These are phyloP conservation scores for Micromys minutus DNA, from an alignment of 2,113 vertebrate genomes.

Conservation along the genomic window DNA sequence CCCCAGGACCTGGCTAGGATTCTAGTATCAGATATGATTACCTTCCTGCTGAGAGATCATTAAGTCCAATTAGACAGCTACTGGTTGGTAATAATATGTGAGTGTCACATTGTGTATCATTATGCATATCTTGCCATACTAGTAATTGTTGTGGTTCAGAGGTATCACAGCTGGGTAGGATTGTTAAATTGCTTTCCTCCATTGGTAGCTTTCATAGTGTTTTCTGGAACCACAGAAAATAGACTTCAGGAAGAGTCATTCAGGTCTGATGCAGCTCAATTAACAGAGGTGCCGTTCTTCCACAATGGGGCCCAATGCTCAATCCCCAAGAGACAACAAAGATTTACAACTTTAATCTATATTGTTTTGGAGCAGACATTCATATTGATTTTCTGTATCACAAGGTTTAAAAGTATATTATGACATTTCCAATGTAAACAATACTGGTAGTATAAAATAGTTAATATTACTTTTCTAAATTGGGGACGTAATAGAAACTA, in stretches of 20 bases:
- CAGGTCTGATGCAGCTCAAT: background rate
- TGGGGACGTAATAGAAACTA: background rate
- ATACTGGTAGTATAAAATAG: background rate
- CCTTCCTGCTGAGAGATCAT: background rate
- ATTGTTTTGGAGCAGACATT: background rate
- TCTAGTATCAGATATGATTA: background rate
- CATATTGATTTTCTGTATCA: background rate
- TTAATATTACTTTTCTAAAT: background rate
- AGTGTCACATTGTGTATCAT: background rate
- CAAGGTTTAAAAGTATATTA: background rate
- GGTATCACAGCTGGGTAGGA: background rate
- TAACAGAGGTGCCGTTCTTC: fast-evolving
- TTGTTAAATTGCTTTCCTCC: background rate
- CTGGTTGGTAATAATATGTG: background rate
- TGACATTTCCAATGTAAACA: background rate
- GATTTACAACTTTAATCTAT: too few species aligned
- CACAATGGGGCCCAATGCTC: background rate
- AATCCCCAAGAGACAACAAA: background rate
- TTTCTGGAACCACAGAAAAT: background rate
- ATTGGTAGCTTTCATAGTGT: background rate
- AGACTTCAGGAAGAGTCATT: background rate
- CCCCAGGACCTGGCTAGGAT: background rate
- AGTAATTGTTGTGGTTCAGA: background rate
- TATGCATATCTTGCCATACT: background rate
- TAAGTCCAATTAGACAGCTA: background rate